These are phyloP conservation scores for Umimayanthus chanpuru DNA, from an alignment of 92 coral and sea anemone genomes.

Conservation along the genomic window DNA sequence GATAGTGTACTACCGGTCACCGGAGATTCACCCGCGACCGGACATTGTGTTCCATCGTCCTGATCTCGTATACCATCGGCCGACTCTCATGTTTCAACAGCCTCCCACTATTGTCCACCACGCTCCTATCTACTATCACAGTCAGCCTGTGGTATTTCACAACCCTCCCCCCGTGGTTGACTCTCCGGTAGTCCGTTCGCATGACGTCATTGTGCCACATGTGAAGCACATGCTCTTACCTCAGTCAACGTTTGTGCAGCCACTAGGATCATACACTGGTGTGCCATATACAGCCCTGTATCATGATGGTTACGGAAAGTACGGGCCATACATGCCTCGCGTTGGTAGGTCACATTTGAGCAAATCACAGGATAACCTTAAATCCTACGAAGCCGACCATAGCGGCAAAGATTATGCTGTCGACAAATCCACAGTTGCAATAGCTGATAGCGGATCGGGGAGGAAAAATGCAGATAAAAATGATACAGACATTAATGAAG, in stretches of 20 bases:
- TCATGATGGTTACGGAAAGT: constrained; percentile 24
- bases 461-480: background rate
- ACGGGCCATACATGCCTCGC: background rate
- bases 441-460: background rate
- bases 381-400: background rate
- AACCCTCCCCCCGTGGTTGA: constrained; percentile 62
- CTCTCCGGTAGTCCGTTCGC: constrained; percentile 55
- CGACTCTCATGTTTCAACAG: constrained; percentile 63
- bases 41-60: constrained; percentile 70
- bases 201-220: constrained; percentile 54
- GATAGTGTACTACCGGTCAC: constrained; percentile 62
- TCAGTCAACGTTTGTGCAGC: constrained; percentile 54
- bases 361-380: background rate
- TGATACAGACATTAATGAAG: background rate
- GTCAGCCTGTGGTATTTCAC: constrained; percentile 72
- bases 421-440: background rate
- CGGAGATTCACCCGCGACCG: constrained; percentile 61
- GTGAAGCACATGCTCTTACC: constrained; percentile 55
- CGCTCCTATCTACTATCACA: constrained; percentile 65
- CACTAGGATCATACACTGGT: constrained; percentile 51
- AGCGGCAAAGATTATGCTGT: background rate
- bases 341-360: constrained; percentile 8
- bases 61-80: constrained; percentile 69
- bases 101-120: constrained; percentile 79
- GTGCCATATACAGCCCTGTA: constrained; percentile 39